Percentiles rank a stretch among this genome's conserved stretches.
Evolutionary conservation across 53 echinoderm and acorn worm genomes (phyloP).

Genomic region (Paracentrotus lividus): DNA sequence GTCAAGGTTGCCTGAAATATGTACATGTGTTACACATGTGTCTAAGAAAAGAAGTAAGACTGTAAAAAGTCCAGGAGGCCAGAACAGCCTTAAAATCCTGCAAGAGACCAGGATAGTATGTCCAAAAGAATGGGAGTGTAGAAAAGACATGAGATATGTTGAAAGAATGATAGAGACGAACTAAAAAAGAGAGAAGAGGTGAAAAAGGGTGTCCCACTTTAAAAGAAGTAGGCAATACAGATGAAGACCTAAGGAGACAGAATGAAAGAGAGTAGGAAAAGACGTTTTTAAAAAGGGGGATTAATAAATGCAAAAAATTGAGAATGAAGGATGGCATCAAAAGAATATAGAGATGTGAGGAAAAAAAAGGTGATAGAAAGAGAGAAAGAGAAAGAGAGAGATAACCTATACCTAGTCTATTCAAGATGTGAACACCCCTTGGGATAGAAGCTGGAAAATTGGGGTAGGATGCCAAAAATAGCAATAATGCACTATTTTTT

Average conservation of each 20-base stretch:
- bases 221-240: no score
- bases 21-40: constrained; percentile 41
- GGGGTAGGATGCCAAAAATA: no score
- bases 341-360: no score
- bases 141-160: background rate
- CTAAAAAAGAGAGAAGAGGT: background rate
- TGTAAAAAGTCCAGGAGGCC: background rate
- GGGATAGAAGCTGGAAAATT: no score
- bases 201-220: background rate
- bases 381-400: background rate
- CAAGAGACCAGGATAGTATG: background rate
- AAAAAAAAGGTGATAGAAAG: no score
- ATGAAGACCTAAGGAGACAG: no score
- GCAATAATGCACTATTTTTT: no score
- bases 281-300: no score
- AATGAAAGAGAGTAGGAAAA: background rate
- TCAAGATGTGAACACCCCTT: no score
- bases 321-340: no score
- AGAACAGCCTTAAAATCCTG: constrained; percentile 4
- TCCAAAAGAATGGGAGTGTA: background rate
- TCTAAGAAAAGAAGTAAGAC: background rate
- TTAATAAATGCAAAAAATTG: no score
- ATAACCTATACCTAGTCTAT: no score
- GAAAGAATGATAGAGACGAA: background rate
- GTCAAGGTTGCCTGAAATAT: constrained; percentile 14